Conservation (phyloP, 2,888 invertebrate species). For the Chouioia cunea region DNA sequence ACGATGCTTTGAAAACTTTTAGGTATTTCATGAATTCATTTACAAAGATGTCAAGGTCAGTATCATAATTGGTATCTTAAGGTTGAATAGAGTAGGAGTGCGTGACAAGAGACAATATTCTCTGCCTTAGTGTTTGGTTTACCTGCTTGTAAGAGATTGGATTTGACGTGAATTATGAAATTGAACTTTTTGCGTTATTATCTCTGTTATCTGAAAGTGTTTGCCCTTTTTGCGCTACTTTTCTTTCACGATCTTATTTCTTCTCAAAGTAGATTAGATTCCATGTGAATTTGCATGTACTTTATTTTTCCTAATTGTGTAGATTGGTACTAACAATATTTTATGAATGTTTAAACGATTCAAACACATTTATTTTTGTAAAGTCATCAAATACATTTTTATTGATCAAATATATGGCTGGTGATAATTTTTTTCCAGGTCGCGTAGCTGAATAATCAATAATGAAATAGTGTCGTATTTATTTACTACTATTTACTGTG, state of each 20-base stretch:
- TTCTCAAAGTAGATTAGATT: constrained; percentile 17
- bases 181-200: constrained; percentile 20
- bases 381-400: background rate
- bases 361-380: background rate
- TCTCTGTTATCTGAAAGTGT: constrained; percentile 3
- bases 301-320: constrained; percentile 4
- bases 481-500: background rate
- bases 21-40: too few relatives aligned
- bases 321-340: constrained; percentile 13
- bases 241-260: constrained; percentile 20
- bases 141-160: constrained; percentile 12
- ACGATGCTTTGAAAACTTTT: too few relatives aligned
- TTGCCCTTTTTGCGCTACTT: constrained; percentile 1
- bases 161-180: constrained; percentile 3
- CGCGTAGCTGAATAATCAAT: too few relatives aligned
- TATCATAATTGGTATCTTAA: constrained; percentile 21
- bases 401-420: background rate
- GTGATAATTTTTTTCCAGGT: background rate
- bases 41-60: constrained; percentile 27
- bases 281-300: constrained; percentile 31
- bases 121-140: constrained; percentile 16
- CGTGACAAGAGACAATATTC: constrained; percentile 35
- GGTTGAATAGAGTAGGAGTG: constrained; percentile 10
- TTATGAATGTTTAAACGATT: background rate
- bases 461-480: too few relatives aligned